Evolutionary conservation across 2,888 invertebrate genomes (phyloP).

Genomic region (Ophion slaviceki): DNA sequence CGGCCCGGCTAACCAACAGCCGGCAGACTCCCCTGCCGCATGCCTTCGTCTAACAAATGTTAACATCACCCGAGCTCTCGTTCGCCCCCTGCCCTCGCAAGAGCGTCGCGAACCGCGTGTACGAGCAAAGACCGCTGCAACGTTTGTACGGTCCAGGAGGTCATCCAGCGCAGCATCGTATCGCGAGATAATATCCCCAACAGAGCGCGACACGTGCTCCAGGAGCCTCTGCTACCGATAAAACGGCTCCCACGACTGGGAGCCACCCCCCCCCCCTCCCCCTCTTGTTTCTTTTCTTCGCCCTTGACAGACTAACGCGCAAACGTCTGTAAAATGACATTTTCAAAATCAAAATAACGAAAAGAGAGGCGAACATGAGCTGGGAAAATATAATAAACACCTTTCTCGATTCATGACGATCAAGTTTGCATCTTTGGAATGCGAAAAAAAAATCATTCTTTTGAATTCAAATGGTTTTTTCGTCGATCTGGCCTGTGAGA

Average conservation of each 20-base stretch:
- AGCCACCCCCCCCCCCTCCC: no score
- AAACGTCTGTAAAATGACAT: background rate
- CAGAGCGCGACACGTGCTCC: conserved; percentile 61
- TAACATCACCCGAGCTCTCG: background rate
- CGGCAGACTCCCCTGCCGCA: conserved; percentile 59
- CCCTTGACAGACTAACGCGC: background rate
- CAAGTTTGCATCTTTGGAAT: no score
- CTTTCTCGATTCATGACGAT: no score
- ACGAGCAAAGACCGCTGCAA: conserved; percentile 61
- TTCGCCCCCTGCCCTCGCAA: background rate
- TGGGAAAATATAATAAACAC: no score
- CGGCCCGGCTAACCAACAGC: conserved; percentile 66
- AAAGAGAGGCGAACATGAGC: no score
- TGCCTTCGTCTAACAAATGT: conserved; percentile 34
- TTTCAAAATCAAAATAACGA: background rate
- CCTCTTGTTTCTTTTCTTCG: background rate
- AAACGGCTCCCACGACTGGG: background rate
- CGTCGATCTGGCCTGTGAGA: no score
- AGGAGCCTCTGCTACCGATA: background rate
- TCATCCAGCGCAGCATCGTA: conserved; percentile 29
- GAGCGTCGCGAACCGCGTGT: conserved; percentile 3
- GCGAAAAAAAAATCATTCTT: no score
- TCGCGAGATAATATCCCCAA: conserved; percentile 62
- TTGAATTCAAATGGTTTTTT: no score
- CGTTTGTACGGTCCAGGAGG: conserved; percentile 67